Percentiles rank a stretch among this genome's conserved stretches.
Conservation (phyloP, 2,888 invertebrate species). For the Agonopterix subpropinquella region DNA sequence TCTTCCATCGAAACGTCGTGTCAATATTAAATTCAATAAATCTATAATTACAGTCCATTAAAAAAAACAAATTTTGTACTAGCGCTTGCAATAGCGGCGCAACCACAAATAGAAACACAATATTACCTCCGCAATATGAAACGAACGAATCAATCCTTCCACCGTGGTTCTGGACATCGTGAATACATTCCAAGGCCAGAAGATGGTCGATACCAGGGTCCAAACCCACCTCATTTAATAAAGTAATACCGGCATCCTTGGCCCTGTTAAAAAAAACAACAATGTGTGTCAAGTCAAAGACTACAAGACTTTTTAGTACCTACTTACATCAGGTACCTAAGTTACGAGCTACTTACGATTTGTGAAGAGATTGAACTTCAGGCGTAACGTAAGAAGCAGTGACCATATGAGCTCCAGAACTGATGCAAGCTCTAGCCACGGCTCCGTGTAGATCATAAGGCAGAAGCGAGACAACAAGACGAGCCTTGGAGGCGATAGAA, state of each 20-base stretch:
- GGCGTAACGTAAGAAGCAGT: conserved; percentile 97
- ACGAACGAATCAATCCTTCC: conserved; percentile 96
- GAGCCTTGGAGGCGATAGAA: conserved; percentile 82
- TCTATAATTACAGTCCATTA: too few species aligned
- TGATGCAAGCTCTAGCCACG: conserved; percentile 91
- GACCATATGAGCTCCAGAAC: conserved; percentile 92
- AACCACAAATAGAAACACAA: not conserved
- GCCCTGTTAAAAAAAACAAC: conserved; percentile 75
- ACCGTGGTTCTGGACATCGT: conserved; percentile 91
- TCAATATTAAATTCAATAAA: too few species aligned
- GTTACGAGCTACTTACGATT: conserved; percentile 71
- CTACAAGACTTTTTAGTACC: too few species aligned
- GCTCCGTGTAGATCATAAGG: conserved; percentile 93
- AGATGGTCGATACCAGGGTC: conserved; percentile 99
- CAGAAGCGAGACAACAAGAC: conserved; percentile 90
- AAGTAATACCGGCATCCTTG: conserved; percentile 90
- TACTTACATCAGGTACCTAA: not conserved
- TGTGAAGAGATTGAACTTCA: conserved; percentile 86
- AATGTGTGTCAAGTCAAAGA: too few species aligned
- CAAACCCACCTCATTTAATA: conserved; percentile 97
- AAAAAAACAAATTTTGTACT: too few species aligned
- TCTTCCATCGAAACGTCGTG: too few species aligned
- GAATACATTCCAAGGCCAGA: conserved; percentile 97
- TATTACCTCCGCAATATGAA: conserved; percentile 92
- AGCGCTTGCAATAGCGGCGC: too few species aligned